Conservation (phyloP, 2,888 invertebrate species). For the Xylophagus ater region DNA sequence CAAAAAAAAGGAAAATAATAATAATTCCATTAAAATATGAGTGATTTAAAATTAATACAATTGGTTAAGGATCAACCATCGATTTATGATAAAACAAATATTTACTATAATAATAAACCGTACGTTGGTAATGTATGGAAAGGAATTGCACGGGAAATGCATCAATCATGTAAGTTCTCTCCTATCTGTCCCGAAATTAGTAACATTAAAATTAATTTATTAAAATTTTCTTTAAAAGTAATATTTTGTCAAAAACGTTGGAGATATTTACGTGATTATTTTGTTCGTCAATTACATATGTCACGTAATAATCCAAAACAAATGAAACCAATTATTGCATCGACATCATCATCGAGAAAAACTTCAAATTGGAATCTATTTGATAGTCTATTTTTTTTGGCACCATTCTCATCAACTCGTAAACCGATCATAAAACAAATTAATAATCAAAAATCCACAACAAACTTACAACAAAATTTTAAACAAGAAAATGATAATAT, state of each 20-base stretch:
- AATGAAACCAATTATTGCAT: background rate
- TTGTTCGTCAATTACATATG: conserved; percentile 21
- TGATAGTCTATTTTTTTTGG: conserved; percentile 14
- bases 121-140: conserved; percentile 20
- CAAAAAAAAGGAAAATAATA: no score
- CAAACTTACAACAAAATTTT: no score
- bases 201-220: no score
- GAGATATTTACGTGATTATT: conserved; percentile 23
- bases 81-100: conserved; percentile 22
- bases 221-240: conserved; percentile 19
- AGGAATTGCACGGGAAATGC: conserved; percentile 20
- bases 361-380: conserved; percentile 14
- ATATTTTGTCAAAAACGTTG: conserved; percentile 23
- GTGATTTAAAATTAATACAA: conserved; percentile 18
- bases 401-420: conserved; percentile 14
- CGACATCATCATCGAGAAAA: conserved; percentile 1
- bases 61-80: conserved; percentile 19
- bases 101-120: conserved; percentile 21
- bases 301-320: no score
- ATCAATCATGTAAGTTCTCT: conserved; percentile 21
- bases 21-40: no score
- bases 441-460: no score
- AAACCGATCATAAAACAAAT: no score
- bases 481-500: no score
- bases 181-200: no score